A percentile compares a stretch with the other conserved stretches of the same genome.
These are phyloP conservation scores for Protodeltote pygarga DNA, from an alignment of 2,888 invertebrate species.

Conservation along the genomic window DNA sequence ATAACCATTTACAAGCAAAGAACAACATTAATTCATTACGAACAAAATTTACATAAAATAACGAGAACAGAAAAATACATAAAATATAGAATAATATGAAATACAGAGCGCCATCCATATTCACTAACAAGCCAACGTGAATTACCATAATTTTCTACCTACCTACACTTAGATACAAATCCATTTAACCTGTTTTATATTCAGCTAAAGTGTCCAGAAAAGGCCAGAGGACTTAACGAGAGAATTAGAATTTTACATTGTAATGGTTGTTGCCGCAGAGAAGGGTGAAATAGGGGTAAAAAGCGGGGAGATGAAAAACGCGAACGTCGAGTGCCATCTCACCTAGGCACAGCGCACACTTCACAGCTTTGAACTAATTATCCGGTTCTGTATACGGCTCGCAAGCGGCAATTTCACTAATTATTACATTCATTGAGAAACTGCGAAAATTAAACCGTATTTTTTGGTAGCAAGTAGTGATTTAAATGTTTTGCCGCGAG, in stretches of 20 bases:
- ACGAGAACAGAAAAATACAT: constrained; percentile 38
- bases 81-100: constrained; percentile 46
- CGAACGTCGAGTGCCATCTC: constrained; percentile 35
- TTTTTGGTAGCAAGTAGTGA: constrained; percentile 36
- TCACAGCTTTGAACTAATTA: constrained; percentile 58
- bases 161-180: constrained; percentile 59
- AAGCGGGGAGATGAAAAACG: constrained; percentile 36
- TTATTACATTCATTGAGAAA: constrained; percentile 49
- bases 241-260: constrained; percentile 79
- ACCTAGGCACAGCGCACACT: constrained; percentile 41
- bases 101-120: constrained; percentile 41
- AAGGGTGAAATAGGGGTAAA: constrained; percentile 46
- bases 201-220: constrained; percentile 65
- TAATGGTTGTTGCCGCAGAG: constrained; percentile 55
- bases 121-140: constrained; percentile 46
- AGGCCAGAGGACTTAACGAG: constrained; percentile 67
- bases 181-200: constrained; percentile 66
- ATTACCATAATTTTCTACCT: constrained; percentile 57
- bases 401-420: constrained; percentile 50
- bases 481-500: constrained; percentile 41
- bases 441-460: constrained; percentile 36
- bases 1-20: constrained; percentile 35
- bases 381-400: constrained; percentile 35
- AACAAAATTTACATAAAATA: constrained; percentile 45
- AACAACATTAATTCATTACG: constrained; percentile 41